Conservation (phyloP, 2,113 vertebrate species). For the Xenopus tropicalis region DNA sequence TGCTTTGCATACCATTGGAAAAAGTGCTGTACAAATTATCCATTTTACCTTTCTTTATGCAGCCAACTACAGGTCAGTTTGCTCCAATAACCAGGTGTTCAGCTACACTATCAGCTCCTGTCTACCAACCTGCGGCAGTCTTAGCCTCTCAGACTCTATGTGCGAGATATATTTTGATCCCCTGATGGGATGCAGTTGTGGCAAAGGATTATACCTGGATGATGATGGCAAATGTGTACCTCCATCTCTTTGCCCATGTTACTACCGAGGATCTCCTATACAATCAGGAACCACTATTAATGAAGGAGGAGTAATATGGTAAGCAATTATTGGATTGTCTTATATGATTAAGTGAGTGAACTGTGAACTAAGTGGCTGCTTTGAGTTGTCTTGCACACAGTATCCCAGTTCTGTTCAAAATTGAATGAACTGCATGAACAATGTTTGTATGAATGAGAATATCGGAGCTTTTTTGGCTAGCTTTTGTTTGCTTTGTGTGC, state of each 20-base stretch:
- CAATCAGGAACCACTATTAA: constrained; percentile 49
- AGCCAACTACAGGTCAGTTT: constrained; percentile 63
- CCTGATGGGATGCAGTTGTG: constrained; percentile 82
- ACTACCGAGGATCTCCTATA: constrained; percentile 59
- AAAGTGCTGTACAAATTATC: too few relatives aligned
- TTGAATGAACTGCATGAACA: too few relatives aligned
- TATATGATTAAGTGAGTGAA: too few relatives aligned
- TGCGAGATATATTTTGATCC: constrained; percentile 70
- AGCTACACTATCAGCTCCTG: constrained; percentile 67
- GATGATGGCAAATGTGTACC: constrained; percentile 70
- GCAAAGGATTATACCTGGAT: constrained; percentile 71
- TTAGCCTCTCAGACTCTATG: constrained; percentile 69
- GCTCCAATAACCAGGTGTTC: constrained; percentile 62
- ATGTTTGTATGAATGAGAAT: too few relatives aligned
- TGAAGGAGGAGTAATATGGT: constrained; percentile 72
- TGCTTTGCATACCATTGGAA: too few relatives aligned
- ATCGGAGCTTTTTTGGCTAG: too few relatives aligned
- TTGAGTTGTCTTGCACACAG: too few relatives aligned
- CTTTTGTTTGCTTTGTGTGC: too few relatives aligned
- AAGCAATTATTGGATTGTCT: constrained; percentile 33
- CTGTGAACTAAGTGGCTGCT: too few relatives aligned
- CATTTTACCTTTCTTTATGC: constrained; percentile 37
- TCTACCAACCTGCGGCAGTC: constrained; percentile 72
- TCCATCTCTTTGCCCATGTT: constrained; percentile 73
- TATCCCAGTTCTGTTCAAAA: too few relatives aligned